phyloP scores from a whole-genome alignment of 2,113 vertebrate genomes.

The Tragulus kanchil region DNA sequence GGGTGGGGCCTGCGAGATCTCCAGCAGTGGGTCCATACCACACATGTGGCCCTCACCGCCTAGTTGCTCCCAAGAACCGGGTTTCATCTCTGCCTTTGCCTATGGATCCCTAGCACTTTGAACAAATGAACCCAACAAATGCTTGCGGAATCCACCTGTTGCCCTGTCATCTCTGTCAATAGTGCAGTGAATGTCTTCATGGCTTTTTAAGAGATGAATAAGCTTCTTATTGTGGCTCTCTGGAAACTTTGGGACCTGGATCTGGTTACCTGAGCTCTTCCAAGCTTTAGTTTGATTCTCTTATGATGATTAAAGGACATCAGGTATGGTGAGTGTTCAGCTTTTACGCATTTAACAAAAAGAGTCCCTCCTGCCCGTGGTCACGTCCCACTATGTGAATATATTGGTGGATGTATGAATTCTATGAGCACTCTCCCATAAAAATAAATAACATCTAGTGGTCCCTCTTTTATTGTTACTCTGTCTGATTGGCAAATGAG shows the following conservation, averaged over 20 bases:
- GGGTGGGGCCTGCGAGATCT: background rate
- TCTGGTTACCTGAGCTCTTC: background rate
- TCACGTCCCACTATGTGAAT: background rate
- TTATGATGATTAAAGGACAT: background rate
- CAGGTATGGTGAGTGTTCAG: background rate
- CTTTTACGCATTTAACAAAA: background rate
- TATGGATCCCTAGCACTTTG: background rate
- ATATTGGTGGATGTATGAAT: background rate
- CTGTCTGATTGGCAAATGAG: background rate
- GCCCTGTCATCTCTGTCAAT: background rate
- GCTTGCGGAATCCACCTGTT: background rate
- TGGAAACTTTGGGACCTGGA: background rate
- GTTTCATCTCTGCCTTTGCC: background rate
- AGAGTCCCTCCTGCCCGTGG: background rate
- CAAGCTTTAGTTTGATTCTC: background rate
- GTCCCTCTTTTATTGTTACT: background rate
- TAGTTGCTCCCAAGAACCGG: background rate
- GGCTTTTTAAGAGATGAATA: background rate
- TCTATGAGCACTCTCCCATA: background rate
- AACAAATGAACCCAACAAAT: background rate
- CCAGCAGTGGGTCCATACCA: background rate
- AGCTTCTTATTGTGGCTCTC: background rate
- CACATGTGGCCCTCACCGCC: rapidly evolving
- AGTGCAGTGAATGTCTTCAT: background rate
- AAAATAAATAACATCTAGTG: background rate